Percentiles rank a stretch among this genome's conserved stretches.
Conservation (phyloP, 1,140 invertebrate species). For the Bilobella aurantiaca region DNA sequence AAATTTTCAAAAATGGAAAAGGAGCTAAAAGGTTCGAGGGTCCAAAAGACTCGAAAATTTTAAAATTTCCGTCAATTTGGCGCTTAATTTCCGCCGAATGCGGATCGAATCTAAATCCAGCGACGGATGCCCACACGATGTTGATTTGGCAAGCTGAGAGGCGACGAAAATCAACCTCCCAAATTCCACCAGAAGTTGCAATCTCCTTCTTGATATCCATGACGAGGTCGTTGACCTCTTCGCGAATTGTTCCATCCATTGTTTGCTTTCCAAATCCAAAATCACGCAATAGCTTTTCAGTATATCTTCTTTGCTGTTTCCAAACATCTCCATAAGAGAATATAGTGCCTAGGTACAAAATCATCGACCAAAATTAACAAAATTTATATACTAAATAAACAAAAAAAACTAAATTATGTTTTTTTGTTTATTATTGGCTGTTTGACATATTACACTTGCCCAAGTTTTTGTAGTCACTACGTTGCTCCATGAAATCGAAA, state of each 20-base stretch:
- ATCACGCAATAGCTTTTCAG: background rate
- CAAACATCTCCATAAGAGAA: too few relatives aligned
- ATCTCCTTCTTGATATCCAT: background rate
- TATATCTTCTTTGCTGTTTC: background rate
- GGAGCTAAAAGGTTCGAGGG: background rate
- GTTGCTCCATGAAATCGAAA: too few relatives aligned
- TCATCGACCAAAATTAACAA: too few relatives aligned
- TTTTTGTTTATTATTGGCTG: too few relatives aligned
- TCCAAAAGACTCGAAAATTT: background rate
- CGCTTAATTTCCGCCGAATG: background rate
- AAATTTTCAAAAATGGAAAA: background rate
- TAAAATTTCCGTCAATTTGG: background rate
- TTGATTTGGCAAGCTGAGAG: background rate
- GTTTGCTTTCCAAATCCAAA: background rate
- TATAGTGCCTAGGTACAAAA: too few relatives aligned
- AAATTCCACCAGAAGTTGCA: background rate
- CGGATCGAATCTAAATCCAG: background rate
- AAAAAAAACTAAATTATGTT: too few relatives aligned
- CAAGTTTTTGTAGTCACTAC: too few relatives aligned
- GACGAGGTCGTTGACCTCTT: background rate
- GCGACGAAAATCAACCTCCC: background rate
- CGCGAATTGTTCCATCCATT: background rate
- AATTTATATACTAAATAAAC: too few relatives aligned
- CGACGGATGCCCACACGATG: background rate
- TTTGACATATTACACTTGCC: too few relatives aligned